These are phyloP conservation scores for Pteronura brasiliensis DNA, from an alignment of 2,113 vertebrate genomes.

Conservation along the genomic window DNA sequence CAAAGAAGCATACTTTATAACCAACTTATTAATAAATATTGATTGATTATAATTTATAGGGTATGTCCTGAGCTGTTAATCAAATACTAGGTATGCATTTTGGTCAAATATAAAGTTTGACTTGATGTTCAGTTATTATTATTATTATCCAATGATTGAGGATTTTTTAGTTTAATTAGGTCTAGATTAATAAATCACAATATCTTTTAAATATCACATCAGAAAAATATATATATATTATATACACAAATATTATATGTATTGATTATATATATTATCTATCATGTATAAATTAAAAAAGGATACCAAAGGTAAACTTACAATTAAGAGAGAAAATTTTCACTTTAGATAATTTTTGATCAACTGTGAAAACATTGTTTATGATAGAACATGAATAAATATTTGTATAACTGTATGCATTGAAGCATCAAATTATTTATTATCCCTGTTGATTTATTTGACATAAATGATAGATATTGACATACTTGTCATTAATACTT, in stretches of 20 bases:
- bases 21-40: not conserved
- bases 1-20: not conserved
- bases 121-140: not conserved
- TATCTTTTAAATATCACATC: not conserved
- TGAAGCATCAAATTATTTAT: constrained; percentile 8
- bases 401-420: not conserved
- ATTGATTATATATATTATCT: not conserved
- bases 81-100: not conserved
- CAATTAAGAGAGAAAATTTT: not conserved
- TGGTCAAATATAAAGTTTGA: not conserved
- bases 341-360: not conserved
- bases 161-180: not conserved
- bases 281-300: not conserved
- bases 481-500: not conserved
- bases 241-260: not conserved
- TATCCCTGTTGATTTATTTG: constrained; percentile 1
- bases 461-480: not conserved
- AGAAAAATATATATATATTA: not conserved
- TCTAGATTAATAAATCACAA: not conserved
- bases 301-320: not conserved
- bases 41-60: not conserved
- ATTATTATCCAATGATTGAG: not conserved
- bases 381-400: not conserved
- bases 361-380: not conserved
- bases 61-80: not conserved